Evolutionary conservation across 1,140 invertebrate genomes (phyloP).

Genomic region (Macrosteles quadrilineatus): DNA sequence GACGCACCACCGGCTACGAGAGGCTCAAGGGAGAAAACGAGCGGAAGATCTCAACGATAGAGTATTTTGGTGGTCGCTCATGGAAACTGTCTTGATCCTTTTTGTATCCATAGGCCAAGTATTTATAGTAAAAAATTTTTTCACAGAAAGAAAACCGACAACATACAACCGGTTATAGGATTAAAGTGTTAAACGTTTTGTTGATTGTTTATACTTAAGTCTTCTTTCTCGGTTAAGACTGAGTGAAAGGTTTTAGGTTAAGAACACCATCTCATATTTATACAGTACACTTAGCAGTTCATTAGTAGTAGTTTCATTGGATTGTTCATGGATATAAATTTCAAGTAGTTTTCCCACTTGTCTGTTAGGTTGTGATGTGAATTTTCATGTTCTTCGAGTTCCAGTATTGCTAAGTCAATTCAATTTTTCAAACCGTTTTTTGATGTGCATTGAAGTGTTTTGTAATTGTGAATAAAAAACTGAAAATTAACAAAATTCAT

Average conservation of each 20-base stretch:
- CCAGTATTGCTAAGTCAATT: too few species aligned
- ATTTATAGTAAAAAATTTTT: constrained; percentile 91
- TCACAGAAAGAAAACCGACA: constrained; percentile 76
- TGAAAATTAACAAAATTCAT: too few species aligned
- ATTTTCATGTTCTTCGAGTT: too few species aligned
- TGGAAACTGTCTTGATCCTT: constrained; percentile 85
- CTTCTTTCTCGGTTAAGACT: constrained; percentile 1
- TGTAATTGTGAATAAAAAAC: too few species aligned
- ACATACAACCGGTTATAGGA: constrained; percentile 28
- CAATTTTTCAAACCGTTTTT: too few species aligned
- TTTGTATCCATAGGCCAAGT: constrained; percentile 88
- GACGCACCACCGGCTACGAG: constrained; percentile 93
- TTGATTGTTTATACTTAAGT: neutral
- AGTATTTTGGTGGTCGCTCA: constrained; percentile 90
- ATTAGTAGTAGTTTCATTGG: neutral
- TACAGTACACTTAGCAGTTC: neutral
- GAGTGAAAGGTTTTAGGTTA: neutral
- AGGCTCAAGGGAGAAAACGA: constrained; percentile 89
- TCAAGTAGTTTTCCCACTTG: too few species aligned
- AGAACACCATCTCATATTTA: constrained; percentile 8
- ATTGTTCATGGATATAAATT: too few species aligned
- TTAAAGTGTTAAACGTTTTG: constrained; percentile 3
- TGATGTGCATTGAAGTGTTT: too few species aligned
- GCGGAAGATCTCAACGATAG: constrained; percentile 95
- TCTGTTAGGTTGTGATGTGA: too few species aligned